These are phyloP conservation scores for Acholoe squamosa DNA, from an alignment of 2,888 invertebrate genomes.

Conservation along the genomic window DNA sequence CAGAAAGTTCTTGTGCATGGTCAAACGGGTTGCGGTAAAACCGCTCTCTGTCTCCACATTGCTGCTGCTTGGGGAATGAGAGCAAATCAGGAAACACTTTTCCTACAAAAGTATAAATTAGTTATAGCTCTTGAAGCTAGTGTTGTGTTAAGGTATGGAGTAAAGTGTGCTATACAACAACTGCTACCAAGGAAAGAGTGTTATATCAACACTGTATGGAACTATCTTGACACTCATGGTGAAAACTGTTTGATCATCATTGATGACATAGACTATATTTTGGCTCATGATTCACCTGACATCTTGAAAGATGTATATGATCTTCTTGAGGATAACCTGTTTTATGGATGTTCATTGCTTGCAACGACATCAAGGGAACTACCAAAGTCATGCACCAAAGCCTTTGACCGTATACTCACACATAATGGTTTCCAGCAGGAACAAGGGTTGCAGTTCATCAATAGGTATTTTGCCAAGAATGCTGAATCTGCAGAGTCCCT, in stretches of 20 bases:
- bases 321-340: background rate
- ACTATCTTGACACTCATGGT: conserved; percentile 7
- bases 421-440: conserved; percentile 18
- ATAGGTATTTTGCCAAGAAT: background rate
- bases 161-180: conserved; percentile 16
- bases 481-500: background rate
- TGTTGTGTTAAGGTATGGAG: conserved; percentile 20
- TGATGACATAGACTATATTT: conserved; percentile 8
- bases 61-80: conserved; percentile 15
- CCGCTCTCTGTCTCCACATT: background rate
- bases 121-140: background rate
- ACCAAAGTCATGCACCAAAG: background rate
- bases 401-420: background rate
- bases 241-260: conserved; percentile 39
- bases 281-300: background rate
- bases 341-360: conserved; percentile 26
- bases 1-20: conserved; percentile 1
- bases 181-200: background rate
- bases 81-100: background rate
- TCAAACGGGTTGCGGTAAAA: background rate
- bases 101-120: background rate
- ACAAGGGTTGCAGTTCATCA: conserved; percentile 7
- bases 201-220: background rate
- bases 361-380: conserved; percentile 33
- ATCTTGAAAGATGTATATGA: background rate